These are phyloP conservation scores for Perodicticus potto DNA, from an alignment of 2,797 vertebrate species.

Conservation along the genomic window DNA sequence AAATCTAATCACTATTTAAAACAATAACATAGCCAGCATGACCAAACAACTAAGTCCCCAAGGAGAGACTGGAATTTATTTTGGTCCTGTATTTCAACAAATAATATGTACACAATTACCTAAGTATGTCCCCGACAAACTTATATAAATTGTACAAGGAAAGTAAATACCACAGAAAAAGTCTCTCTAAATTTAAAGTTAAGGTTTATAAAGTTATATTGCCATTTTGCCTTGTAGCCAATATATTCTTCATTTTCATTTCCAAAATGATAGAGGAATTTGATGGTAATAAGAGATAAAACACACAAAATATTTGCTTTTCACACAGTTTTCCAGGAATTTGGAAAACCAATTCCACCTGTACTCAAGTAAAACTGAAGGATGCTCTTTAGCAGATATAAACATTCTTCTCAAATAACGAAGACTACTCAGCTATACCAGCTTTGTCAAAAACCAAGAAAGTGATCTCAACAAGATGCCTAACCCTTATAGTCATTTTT, in stretches of 20 bases:
- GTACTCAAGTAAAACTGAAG: not conserved
- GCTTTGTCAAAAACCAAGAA: slow-evolving; percentile 10
- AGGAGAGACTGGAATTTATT: not conserved
- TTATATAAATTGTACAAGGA: not conserved
- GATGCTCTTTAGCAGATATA: not conserved
- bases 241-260: slow-evolving; percentile 21
- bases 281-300: slow-evolving; percentile 32
- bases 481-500: slow-evolving; percentile 30
- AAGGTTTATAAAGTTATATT: slow-evolving; percentile 17
- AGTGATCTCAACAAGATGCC: slow-evolving; percentile 3
- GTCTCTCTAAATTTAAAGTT: slow-evolving; percentile 31
- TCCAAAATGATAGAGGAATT: slow-evolving; percentile 58
- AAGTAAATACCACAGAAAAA: not conserved
- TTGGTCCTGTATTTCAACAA: not conserved
- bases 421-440: not conserved
- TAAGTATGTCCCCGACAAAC: slow-evolving; percentile 17
- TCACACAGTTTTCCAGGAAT: not conserved
- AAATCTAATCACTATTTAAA: slow-evolving; percentile 15
- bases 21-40: not conserved
- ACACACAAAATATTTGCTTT: slow-evolving; percentile 35
- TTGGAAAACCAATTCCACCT: not conserved
- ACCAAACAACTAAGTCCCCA: slow-evolving; percentile 28
- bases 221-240: not conserved
- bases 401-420: not conserved
- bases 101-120: not conserved